Base-by-base conservation (phyloP, 2,797 vertebrate species). In the Hipposideros larvatus region DNA sequence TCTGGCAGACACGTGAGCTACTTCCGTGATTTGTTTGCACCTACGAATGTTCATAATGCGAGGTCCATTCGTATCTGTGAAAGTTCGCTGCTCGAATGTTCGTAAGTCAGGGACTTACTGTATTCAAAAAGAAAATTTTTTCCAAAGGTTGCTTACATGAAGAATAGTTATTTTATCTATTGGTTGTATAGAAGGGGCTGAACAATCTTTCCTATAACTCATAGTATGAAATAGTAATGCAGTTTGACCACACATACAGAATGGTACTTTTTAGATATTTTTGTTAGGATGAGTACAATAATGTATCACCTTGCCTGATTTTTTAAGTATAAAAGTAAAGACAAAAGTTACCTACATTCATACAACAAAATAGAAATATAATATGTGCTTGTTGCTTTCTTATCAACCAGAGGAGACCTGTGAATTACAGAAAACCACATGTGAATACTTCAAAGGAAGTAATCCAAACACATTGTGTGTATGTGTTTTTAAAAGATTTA, bases 381-480 rank as follows among this genome's bases (percentile, higher is more conserved):
- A 59, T 93, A 77, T 84, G 26, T 77, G 77, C 13, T 90, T 87
- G 73, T 87, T 93, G n/a, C 59, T 95, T 95, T 95, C 51, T 95
- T 96, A 83, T 93, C 89, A 96, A 78, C 68, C 66, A 78, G 82
- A 90, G 31, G 79, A 94, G 92, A 92, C 68, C 88, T 92, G 41
- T 96, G 80, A 96, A 96, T 97, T 94, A 92, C 59, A 85, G 71
- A 74, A 90, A 93, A 71, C 26, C 65, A 74, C 19, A 13, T 93
- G 84, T 95, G 79, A 93, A 53, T 74, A 85, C 84, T 97, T 98
- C 93, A 96, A 94, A 97, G 71, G 63, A 97, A 97, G 63, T 93
- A 82, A 87, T 59, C 75, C 71, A 94, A 91, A 92, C 77, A 93
- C 90, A 87, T 86, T 93, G 85, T 94, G n/a, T 96, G 53, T 51